Evolutionary conservation across 2,113 vertebrate genomes (phyloP).

Genomic region (Aspidoscelis tigris): DNA sequence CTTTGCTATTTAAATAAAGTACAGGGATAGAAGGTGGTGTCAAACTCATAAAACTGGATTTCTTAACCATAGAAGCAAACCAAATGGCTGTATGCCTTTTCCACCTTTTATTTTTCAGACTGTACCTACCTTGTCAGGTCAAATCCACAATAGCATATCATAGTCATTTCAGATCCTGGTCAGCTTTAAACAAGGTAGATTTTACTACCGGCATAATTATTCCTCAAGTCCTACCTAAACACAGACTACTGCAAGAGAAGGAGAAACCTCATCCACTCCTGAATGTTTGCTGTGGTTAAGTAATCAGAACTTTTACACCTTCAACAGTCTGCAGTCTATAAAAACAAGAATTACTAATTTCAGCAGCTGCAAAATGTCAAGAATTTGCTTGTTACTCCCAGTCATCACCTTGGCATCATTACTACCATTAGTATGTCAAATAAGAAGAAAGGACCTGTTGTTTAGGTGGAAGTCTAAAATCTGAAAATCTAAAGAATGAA

Average conservation of each 20-base stretch:
- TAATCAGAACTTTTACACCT: background rate
- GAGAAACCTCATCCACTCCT: background rate
- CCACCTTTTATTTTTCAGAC: background rate
- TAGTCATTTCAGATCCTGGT: background rate
- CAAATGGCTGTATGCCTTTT: background rate
- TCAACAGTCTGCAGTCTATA: background rate
- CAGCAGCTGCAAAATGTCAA: background rate
- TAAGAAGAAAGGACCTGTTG: background rate
- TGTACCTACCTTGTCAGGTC: background rate
- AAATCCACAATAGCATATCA: background rate
- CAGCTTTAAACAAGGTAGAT: background rate
- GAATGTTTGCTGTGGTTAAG: background rate
- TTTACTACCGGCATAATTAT: background rate
- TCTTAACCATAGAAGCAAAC: background rate
- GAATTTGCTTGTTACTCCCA: background rate
- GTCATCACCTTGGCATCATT: background rate
- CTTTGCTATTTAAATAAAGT: background rate
- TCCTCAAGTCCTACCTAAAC: too few relatives aligned
- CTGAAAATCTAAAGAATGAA: background rate
- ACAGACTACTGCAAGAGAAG: background rate
- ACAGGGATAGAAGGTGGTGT: background rate
- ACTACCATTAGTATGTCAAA: background rate
- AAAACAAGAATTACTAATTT: background rate
- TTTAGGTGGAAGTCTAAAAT: background rate
- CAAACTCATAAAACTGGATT: too few relatives aligned